Conservation (phyloP, 2,113 vertebrate genomes). For the Vulpes lagopus region DNA sequence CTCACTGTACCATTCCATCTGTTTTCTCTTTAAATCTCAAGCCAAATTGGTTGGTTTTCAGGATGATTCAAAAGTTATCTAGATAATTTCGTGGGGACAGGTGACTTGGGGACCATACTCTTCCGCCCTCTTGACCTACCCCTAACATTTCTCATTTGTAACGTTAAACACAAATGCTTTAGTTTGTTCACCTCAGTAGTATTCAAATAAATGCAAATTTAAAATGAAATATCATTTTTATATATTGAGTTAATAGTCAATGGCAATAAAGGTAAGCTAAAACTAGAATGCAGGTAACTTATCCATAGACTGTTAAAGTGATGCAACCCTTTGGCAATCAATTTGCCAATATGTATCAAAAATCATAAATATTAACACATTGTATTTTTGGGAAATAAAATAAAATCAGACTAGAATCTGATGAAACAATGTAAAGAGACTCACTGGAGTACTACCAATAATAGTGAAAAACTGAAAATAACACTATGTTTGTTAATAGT, state of each 20-base stretch:
- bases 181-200: not conserved
- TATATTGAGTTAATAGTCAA: not conserved
- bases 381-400: not conserved
- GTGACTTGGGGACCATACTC: too few species aligned
- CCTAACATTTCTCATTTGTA: not conserved
- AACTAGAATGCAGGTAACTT: not conserved
- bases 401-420: not conserved
- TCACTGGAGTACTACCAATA: not conserved
- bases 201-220: slow-evolving; percentile 39
- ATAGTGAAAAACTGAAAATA: slow-evolving; percentile 4
- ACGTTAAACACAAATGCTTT: slow-evolving; percentile 33
- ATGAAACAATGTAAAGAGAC: not conserved
- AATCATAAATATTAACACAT: not conserved
- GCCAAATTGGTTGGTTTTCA: too few species aligned
- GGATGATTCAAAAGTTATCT: too few species aligned
- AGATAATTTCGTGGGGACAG: too few species aligned
- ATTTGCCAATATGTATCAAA: not conserved
- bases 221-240: not conserved
- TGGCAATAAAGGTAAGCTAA: not conserved
- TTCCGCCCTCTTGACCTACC: too few species aligned
- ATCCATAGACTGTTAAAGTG: not conserved
- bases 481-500: not conserved
- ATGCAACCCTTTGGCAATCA: not conserved
- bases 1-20: too few species aligned
- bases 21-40: too few species aligned